Percentiles rank a stretch among this genome's conserved stretches.
Evolutionary conservation across 2,113 vertebrate species (phyloP).

Genomic region (Microcebus murinus): DNA sequence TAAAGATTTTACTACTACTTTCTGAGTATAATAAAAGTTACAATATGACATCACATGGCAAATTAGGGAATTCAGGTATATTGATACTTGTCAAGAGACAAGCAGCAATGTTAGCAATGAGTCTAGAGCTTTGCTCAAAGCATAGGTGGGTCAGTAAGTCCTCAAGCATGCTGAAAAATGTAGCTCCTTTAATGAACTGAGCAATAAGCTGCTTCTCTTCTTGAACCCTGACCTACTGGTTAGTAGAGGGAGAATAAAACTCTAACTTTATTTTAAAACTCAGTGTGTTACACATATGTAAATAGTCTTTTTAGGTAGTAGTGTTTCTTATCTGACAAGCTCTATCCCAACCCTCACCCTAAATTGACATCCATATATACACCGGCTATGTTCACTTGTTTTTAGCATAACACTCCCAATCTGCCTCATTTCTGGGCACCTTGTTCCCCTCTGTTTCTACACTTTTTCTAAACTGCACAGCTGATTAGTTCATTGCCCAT

Average conservation of each 20-base stretch:
- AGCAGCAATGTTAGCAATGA: not conserved
- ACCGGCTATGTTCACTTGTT: not conserved
- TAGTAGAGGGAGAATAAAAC: not conserved
- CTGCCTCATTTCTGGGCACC: not conserved
- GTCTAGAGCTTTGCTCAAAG: not conserved
- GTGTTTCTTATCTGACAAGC: not conserved
- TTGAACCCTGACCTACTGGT: not conserved
- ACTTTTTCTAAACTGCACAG: not conserved
- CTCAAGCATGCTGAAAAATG: not conserved
- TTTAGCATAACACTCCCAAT: not conserved
- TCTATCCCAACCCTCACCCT: not conserved
- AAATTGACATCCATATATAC: not conserved
- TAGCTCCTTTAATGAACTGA: not conserved
- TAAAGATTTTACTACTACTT: not conserved
- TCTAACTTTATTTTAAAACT: not conserved
- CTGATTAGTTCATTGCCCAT: not conserved
- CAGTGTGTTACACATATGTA: not conserved
- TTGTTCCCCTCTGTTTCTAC: not conserved
- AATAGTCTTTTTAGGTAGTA: not conserved
- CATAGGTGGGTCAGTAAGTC: not conserved
- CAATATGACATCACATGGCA: not conserved
- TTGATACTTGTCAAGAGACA: not conserved
- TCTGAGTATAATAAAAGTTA: not conserved
- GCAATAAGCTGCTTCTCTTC: not conserved
- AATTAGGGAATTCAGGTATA: not conserved